Evolutionary conservation across 1,140 invertebrate genomes (phyloP), one percentile per base, ranked within the genome.

Genomic region (Hypothenemus hampei): DNA sequence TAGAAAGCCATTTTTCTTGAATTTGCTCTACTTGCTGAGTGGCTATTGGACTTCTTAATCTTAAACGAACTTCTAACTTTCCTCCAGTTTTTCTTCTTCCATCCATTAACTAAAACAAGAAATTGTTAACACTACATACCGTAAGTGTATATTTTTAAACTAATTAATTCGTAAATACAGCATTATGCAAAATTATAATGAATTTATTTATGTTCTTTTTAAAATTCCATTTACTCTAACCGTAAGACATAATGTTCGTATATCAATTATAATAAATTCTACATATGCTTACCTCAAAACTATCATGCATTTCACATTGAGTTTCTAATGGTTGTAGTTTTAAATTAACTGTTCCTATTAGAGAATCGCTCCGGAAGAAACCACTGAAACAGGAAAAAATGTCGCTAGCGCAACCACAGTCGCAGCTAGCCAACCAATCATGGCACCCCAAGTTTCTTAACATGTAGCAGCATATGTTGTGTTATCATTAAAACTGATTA

Each of bases 1-100:
- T 77, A 37, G 92, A 81, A 0, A 98, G 78, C 95, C 95, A 98
- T 70, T 93, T 94, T 66, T 97, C 91, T 26, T 86, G 85, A 10
- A 89, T 81, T 68, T 89, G 84, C 66, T 95, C 91, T 0, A 97
- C 83, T 75, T 97, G 89, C 64, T 94, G 93, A 4, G 83, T 84
- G 19, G 89, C 71, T 29, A 98, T 82, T 1, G 96, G 95, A 71
- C 95, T 90, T 31, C 94, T 78, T n/a, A 98, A 74, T 45, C 93
- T 81, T 18, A 98, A 72, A 72, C 92, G 93, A 0, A 97, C 78
- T 75, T 98, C 93, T 37, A 97, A 62, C 69, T 95, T 93, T 5
- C 93, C 94, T 11, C 93, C 91, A 3, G 87, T 81, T 24, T 85
- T 74, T 63, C 90, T 91, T 11, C 93, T 77, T 0, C 93, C 93